phyloP scores from a whole-genome alignment of 2,113 vertebrate genomes.

The Microtus montanus region DNA sequence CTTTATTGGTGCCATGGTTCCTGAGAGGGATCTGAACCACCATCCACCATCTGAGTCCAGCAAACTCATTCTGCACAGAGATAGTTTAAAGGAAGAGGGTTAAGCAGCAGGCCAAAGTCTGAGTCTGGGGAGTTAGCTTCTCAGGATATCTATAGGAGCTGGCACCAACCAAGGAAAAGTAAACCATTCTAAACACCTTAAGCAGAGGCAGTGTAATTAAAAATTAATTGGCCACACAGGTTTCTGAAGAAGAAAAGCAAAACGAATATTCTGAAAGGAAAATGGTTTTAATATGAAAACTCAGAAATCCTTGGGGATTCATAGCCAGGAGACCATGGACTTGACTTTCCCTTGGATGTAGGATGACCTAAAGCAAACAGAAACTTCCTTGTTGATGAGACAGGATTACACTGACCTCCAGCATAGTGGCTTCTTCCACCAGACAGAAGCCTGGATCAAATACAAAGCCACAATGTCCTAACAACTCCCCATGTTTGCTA shows the following conservation, averaged over 20 bases:
- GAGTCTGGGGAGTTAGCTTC: not conserved
- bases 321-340: not conserved
- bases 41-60: not conserved
- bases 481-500: not conserved
- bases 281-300: not conserved
- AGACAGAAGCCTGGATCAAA: not conserved
- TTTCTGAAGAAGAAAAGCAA: not conserved
- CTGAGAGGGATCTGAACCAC: not conserved
- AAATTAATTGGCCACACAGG: not conserved
- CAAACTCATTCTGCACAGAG: not conserved
- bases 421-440: not conserved
- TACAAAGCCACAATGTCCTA: fast-evolving
- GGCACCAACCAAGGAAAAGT: not conserved
- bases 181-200: not conserved
- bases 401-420: not conserved
- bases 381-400: not conserved
- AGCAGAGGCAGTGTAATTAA: not conserved
- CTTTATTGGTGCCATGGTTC: not conserved
- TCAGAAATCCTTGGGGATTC: not conserved
- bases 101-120: not conserved
- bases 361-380: not conserved
- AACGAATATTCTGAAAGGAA: not conserved
- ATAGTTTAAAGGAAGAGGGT: not conserved
- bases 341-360: not conserved
- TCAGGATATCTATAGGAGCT: too few species aligned